Conservation (phyloP, 2,797 vertebrate species). For the Lerista edwardsae region DNA sequence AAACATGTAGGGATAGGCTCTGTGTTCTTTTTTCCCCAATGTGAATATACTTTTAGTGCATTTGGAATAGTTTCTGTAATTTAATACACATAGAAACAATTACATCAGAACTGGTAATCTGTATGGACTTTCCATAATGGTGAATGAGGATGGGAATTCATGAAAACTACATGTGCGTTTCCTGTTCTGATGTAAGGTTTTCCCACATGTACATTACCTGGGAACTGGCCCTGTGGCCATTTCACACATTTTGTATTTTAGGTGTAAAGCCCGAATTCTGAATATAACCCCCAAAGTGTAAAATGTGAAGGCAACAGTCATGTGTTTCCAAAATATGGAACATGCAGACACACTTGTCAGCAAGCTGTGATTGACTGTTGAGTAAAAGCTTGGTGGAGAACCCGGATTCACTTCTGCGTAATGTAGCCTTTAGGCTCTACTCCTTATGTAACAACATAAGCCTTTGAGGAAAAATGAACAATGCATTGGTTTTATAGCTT, state of each 20-base stretch:
- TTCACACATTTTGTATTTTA: background rate
- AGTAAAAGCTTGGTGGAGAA: background rate
- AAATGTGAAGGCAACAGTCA: background rate
- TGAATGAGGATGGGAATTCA: background rate
- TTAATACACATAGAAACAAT: background rate
- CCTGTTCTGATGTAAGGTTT: background rate
- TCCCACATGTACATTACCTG: background rate
- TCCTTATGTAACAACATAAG: too few relatives aligned
- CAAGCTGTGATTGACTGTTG: background rate
- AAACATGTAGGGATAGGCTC: background rate
- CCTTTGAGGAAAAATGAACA: constrained; percentile 5
- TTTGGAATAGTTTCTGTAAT: background rate
- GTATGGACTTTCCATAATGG: background rate
- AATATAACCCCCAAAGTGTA: background rate
- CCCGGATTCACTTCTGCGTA: background rate
- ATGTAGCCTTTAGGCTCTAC: background rate
- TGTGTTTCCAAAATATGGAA: background rate
- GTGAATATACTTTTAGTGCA: background rate
- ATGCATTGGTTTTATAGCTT: background rate
- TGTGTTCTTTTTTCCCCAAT: background rate
- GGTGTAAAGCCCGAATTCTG: background rate
- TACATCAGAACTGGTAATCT: background rate
- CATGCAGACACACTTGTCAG: background rate
- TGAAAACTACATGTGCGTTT: background rate
- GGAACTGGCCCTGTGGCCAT: background rate